Evolutionary conservation across 2,797 vertebrate species (phyloP).

Genomic region (Amblyopsis hoosieri): DNA sequence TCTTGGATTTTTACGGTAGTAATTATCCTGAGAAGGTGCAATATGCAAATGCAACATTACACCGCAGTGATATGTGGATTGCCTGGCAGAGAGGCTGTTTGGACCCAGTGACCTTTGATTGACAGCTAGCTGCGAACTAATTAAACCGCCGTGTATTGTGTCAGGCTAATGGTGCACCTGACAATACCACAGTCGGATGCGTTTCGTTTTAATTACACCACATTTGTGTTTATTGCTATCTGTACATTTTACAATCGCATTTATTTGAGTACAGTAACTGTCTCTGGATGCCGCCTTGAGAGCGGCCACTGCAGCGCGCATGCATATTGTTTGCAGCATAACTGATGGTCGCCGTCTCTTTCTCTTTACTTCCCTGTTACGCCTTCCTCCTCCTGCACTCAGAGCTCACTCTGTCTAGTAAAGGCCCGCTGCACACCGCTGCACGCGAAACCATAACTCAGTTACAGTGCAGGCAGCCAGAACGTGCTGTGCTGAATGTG

Average conservation of each 20-base stretch:
- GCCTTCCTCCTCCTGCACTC: background rate
- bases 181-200: conserved; percentile 3
- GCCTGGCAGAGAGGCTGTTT: background rate
- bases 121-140: conserved; percentile 13
- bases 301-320: too few species aligned
- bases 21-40: background rate
- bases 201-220: background rate
- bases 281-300: too few species aligned
- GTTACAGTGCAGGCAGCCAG: background rate
- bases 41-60: background rate
- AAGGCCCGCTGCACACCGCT: background rate
- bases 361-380: background rate
- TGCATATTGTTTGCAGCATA: too few species aligned
- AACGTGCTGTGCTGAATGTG: too few species aligned
- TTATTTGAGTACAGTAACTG: too few species aligned
- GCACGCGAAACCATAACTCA: background rate
- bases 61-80: background rate
- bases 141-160: conserved; percentile 20
- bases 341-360: background rate
- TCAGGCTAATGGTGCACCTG: background rate
- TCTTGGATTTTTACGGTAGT: background rate
- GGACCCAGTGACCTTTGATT: conserved; percentile 2
- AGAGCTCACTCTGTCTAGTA: background rate
- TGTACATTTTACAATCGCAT: background rate
- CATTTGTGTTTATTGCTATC: background rate